Conservation (phyloP, 2,113 vertebrate species). For the Pelodiscus sinensis region DNA sequence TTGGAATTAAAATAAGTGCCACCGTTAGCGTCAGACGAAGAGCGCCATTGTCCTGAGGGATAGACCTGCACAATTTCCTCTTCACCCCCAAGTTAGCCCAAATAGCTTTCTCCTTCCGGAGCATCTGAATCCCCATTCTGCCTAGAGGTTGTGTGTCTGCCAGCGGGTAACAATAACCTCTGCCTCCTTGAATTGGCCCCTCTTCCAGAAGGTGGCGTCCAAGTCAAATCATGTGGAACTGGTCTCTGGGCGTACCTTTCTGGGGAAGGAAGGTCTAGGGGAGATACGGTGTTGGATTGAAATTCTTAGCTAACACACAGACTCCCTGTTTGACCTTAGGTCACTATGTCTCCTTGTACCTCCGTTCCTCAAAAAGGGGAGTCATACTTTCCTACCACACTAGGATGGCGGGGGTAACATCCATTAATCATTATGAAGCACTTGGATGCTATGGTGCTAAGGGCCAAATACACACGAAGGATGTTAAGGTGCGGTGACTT, state of each 20-base stretch:
- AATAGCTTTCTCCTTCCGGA: background rate
- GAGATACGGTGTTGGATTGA: background rate
- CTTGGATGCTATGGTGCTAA: background rate
- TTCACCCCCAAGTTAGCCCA: background rate
- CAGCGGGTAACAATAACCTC: background rate
- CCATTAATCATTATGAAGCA: background rate
- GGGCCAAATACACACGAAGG: background rate
- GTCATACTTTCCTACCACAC: background rate
- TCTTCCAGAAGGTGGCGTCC: rapidly evolving
- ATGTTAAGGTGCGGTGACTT: too few species aligned
- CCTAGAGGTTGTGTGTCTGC: background rate
- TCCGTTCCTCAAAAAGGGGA: background rate
- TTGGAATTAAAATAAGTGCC: background rate
- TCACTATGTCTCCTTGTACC: background rate
- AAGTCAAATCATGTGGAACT: background rate
- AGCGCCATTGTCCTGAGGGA: too few species aligned
- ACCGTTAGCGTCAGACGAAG: rapidly evolving
- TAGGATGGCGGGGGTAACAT: background rate
- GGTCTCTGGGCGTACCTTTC: background rate
- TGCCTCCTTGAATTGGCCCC: background rate
- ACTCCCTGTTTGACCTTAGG: background rate
- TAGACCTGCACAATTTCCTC: background rate
- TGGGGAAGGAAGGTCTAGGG: background rate
- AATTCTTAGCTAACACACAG: background rate
- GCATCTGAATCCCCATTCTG: background rate